Percentiles rank a stretch among this genome's conserved stretches.
These are phyloP conservation scores for Samia ricini DNA, from an alignment of 1,140 invertebrate genomes.

Conservation along the genomic window DNA sequence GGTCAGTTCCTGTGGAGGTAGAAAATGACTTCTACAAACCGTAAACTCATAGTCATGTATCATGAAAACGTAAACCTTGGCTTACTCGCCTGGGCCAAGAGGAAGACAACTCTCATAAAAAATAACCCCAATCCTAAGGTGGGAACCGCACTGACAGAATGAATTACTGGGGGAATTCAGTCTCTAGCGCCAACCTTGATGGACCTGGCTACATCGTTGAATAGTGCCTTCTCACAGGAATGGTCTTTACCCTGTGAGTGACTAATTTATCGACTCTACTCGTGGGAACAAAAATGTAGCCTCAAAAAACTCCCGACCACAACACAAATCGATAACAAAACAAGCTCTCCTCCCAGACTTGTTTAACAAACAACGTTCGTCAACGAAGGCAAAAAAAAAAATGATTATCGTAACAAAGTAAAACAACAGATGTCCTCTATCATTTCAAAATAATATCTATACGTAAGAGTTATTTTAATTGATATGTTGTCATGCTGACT, in stretches of 20 bases:
- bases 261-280: conserved; percentile 21
- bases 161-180: conserved; percentile 15
- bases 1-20: conserved; percentile 2
- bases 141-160: conserved; percentile 20
- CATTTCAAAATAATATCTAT: too few species aligned
- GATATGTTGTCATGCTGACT: neutral
- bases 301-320: neutral
- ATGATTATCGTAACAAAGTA: too few species aligned
- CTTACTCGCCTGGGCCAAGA: conserved; percentile 20
- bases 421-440: too few species aligned
- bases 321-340: neutral
- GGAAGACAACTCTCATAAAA: conserved; percentile 27
- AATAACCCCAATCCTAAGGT: conserved; percentile 27
- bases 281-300: conserved; percentile 16
- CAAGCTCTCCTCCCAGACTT: neutral
- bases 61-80: conserved; percentile 16
- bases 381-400: neutral
- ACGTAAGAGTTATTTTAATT: too few species aligned
- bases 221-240: conserved; percentile 23
- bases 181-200: conserved; percentile 20
- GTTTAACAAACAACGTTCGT: neutral
- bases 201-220: conserved; percentile 22
- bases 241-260: conserved; percentile 17
- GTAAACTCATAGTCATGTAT: conserved; percentile 4
- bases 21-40: conserved; percentile 6